Percentiles rank a stretch among this genome's conserved stretches.
Evolutionary conservation across 2,113 vertebrate species (phyloP).

Genomic region (Percina caprodes): DNA sequence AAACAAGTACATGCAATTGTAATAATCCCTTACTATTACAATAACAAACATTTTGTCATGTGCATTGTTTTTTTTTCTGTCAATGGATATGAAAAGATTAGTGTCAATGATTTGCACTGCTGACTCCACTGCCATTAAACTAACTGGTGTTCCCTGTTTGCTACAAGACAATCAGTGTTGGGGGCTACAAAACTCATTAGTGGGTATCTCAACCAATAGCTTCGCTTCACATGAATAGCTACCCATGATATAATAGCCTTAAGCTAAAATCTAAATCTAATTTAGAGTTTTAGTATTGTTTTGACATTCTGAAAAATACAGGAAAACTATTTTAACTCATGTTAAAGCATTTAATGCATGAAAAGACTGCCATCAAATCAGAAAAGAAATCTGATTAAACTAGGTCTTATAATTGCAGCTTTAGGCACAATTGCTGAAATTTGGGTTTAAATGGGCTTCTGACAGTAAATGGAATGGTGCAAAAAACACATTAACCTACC

Average conservation of each 20-base stretch:
- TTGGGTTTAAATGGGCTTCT: slow-evolving; percentile 4
- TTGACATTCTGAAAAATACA: neutral
- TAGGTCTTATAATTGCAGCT: slow-evolving; percentile 4
- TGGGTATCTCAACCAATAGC: neutral
- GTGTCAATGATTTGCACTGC: slow-evolving; percentile 46
- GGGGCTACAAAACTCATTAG: slow-evolving; percentile 3
- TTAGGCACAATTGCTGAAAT: neutral
- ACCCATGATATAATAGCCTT: neutral
- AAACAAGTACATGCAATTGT: slow-evolving; percentile 27
- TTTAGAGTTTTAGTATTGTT: neutral
- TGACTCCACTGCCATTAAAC: slow-evolving; percentile 2
- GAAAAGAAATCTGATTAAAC: neutral
- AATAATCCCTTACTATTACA: slow-evolving; percentile 45
- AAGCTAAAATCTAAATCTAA: neutral
- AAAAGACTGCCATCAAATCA: slow-evolving; percentile 9
- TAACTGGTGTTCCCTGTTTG: slow-evolving; percentile 15
- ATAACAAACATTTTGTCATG: slow-evolving; percentile 29
- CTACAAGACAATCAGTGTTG: slow-evolving; percentile 13
- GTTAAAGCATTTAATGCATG: slow-evolving; percentile 15
- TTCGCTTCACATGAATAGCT: neutral
- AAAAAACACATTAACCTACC: neutral
- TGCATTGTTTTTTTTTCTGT: slow-evolving; percentile 48
- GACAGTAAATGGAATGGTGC: neutral
- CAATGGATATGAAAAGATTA: neutral
- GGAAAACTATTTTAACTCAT: neutral